Conservation (phyloP, 2,113 vertebrate genomes). For the Apeltes quadracus region DNA sequence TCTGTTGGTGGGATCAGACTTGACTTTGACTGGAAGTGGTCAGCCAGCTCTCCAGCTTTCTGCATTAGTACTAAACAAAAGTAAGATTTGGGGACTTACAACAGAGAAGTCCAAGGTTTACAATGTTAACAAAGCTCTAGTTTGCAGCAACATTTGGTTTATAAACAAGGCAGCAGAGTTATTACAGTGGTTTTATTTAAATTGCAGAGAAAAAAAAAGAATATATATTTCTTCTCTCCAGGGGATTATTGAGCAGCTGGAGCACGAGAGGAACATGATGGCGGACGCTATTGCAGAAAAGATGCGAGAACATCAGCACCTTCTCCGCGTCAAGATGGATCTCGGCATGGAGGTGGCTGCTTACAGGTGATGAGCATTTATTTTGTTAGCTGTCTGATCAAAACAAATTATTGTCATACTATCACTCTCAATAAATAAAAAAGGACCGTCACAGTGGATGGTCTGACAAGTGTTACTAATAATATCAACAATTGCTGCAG, state of each 20-base stretch:
- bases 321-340: constrained; percentile 90
- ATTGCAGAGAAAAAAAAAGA: background rate
- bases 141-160: background rate
- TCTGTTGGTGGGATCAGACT: constrained; percentile 30
- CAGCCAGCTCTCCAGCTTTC: constrained; percentile 3
- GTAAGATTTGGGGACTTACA: background rate
- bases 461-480: background rate
- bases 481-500: background rate
- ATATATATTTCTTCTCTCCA: constrained; percentile 62
- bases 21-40: constrained; percentile 11
- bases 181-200: constrained; percentile 9
- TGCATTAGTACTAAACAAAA: background rate
- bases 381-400: background rate
- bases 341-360: constrained; percentile 92
- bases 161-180: constrained; percentile 5
- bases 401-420: background rate
- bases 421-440: background rate
- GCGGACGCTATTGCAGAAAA: constrained; percentile 83
- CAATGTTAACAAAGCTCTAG: background rate
- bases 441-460: background rate
- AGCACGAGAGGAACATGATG: constrained; percentile 87
- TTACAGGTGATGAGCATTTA: constrained; percentile 84
- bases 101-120: background rate
- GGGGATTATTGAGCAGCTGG: constrained; percentile 86
- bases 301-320: constrained; percentile 89